Percentiles rank a stretch among this genome's conserved stretches.
Conservation (phyloP, 2,888 invertebrate species). For the Euzophera pinguis region DNA sequence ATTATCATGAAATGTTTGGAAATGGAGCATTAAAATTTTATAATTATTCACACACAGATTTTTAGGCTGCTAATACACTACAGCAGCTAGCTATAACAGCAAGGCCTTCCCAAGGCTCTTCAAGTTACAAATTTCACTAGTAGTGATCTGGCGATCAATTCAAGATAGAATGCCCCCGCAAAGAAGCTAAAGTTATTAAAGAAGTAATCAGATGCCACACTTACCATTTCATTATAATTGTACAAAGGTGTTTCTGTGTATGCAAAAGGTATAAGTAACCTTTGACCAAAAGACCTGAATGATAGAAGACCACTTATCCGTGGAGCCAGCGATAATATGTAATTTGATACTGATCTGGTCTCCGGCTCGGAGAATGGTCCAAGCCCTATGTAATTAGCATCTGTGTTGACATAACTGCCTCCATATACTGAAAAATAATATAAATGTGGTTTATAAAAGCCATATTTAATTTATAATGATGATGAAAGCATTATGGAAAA, state of each 20-base stretch:
- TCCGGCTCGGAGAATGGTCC: slow-evolving; percentile 80
- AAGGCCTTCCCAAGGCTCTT: too few relatives aligned
- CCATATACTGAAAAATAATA: slow-evolving; percentile 57
- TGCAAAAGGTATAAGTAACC: slow-evolving; percentile 80
- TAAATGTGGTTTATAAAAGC: background rate
- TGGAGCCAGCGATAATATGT: slow-evolving; percentile 55
- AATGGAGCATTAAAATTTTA: too few relatives aligned
- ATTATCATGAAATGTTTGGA: too few relatives aligned
- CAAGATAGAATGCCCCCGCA: too few relatives aligned
- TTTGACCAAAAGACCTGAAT: slow-evolving; percentile 83
- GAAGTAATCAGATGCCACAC: too few relatives aligned
- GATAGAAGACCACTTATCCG: slow-evolving; percentile 77
- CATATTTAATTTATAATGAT: background rate
- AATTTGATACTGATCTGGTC: slow-evolving; percentile 64
- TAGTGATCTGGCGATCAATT: too few relatives aligned
- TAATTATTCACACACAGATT: too few relatives aligned
- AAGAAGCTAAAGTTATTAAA: too few relatives aligned
- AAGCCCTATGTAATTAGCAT: slow-evolving; percentile 70
- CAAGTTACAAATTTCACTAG: too few relatives aligned
- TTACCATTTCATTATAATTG: slow-evolving; percentile 54
- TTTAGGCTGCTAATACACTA: too few relatives aligned
- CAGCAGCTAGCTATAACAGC: too few relatives aligned
- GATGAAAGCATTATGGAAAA: background rate
- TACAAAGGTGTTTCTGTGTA: slow-evolving; percentile 55
- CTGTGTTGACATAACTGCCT: slow-evolving; percentile 56